Base-by-base conservation (phyloP, 2,888 invertebrate genomes). In the Chaetoderma sp. region DNA sequence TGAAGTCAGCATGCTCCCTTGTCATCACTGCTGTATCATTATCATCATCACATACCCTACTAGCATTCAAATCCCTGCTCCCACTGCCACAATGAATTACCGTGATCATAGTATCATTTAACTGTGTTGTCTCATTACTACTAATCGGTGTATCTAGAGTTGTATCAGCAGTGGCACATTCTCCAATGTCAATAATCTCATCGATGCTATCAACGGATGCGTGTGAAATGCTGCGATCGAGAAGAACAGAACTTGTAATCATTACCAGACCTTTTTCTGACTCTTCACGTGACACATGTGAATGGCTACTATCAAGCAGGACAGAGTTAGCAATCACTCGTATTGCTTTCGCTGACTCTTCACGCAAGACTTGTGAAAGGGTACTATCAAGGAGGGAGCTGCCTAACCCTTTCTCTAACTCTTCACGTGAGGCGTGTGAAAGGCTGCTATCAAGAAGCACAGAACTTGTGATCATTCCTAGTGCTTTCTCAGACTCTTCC, bases 261-360 rank as follows among this genome's bases (percentile, higher is more conserved):
- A 57, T 39, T 21, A 49, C 47, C 4, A 60, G 39, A 72, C 67
- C 84, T 77, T 70, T 83, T 64, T 72, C 71, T 23, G 67, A 69
- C 61, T 71, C 82, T 45, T 60, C 68, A 52, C 27, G 49, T 30
- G 50, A 63, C 52, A 55, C 25, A 16, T 58, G 32, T 36, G 50
- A 42, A 13, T 47, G 55, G 56, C 32, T 39, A 42, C 45, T 65
- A 8, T 47, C 18, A n/a, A n/a, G 16, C 3, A 16, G 13, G 30
- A 1, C 36, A 23, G 13, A 33, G 23, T 8, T 5, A 16, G n/a
- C n/a, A n/a, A 2, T 16, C 10, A 28, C n/a, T 25, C 36, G 25
- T 13, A 13, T 23, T 39, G n/a, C 39, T n/a, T 39, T 39, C 39
- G 10, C 39, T 39, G 39, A 39, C 39, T 39, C 10, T n/a, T 39